Conservation (phyloP, 1,140 invertebrate species). For the Habropoda laboriosa region DNA sequence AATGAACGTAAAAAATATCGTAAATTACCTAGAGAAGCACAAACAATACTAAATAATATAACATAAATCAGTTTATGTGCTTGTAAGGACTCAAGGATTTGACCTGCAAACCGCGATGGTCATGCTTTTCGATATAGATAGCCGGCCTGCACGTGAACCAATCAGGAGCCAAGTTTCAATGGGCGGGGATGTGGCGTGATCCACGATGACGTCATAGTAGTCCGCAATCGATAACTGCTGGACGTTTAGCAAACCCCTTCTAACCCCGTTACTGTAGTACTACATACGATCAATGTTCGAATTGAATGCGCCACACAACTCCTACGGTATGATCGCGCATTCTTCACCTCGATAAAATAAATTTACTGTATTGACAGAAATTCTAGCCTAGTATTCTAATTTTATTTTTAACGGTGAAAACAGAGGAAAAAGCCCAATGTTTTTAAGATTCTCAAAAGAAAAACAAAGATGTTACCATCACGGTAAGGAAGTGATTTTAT, state of each 20-base stretch:
- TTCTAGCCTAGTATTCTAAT: background rate
- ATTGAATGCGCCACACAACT: background rate
- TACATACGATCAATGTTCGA: slow-evolving; percentile 34
- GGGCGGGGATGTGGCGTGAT: slow-evolving; percentile 81
- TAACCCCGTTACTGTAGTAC: slow-evolving; percentile 34
- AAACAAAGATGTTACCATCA: background rate
- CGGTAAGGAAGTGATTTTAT: slow-evolving; percentile 3
- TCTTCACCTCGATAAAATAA: background rate
- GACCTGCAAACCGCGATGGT: slow-evolving; percentile 39
- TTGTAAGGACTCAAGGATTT: slow-evolving; percentile 34
- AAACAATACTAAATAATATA: background rate
- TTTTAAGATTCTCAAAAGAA: background rate
- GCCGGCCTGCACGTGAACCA: slow-evolving; percentile 70
- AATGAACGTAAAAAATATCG: background rate
- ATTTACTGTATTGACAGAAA: background rate
- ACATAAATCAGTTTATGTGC: background rate
- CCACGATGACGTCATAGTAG: slow-evolving; percentile 74
- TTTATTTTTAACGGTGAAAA: background rate
- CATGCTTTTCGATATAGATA: slow-evolving; percentile 56
- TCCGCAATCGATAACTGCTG: slow-evolving; percentile 68
- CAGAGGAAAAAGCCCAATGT: too few species aligned
- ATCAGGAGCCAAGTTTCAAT: slow-evolving; percentile 59
- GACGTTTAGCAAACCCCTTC: slow-evolving; percentile 43
- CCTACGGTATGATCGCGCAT: background rate
- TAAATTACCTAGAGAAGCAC: background rate